Base-by-base conservation (phyloP, 2,797 vertebrate species). In the Galago senegalensis region DNA sequence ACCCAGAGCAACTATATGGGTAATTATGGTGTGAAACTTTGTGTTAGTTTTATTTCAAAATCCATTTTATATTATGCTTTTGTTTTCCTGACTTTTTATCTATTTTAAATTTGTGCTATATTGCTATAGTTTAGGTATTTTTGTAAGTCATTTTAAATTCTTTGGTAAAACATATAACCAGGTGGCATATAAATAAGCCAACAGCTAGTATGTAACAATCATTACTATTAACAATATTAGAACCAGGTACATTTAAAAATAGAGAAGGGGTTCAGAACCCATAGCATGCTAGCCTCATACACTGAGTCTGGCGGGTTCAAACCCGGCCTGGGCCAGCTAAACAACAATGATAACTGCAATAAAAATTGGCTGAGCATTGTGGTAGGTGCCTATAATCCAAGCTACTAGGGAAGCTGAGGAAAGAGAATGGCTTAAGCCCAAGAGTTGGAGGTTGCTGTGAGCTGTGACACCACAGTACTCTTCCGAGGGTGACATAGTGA, bases 121-220 rank as follows among this genome's bases (percentile, higher is more conserved):
- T 31, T 49, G 25, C 23, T 72, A 13, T 63, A 31, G 84, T 87
- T 94, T 91, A 75, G 34, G 0, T 81, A 65, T 67, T 86, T 53
- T 77, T 61, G 21, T 34, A 86, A 75, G 25, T 83, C 65, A 58
- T 69, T 46, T 49, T 76, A 80, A 90, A 2, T 87, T 89, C 40
- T 94, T 93, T 69, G n/a, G 60, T 73, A 91, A 11, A 87, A 75
- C 13, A 88, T 89, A 61, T 80, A 63, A 80, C 27, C 17, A 87
- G 53, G 61, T 75, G 29, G 13, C 37, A 60, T 89, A 79, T 80
- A 91, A 77, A 82, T 92, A 76, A 94, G 61, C 56, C 65, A 87
- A 67, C 4, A 40, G 53, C 31, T 29, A 79, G 69, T 81, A 86
- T 40, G 13, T 10, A 31, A 13, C 7, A 63, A 43, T 90, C 34